Base-by-base conservation (phyloP, 2,797 vertebrate genomes). In the Syngnathus acus region DNA sequence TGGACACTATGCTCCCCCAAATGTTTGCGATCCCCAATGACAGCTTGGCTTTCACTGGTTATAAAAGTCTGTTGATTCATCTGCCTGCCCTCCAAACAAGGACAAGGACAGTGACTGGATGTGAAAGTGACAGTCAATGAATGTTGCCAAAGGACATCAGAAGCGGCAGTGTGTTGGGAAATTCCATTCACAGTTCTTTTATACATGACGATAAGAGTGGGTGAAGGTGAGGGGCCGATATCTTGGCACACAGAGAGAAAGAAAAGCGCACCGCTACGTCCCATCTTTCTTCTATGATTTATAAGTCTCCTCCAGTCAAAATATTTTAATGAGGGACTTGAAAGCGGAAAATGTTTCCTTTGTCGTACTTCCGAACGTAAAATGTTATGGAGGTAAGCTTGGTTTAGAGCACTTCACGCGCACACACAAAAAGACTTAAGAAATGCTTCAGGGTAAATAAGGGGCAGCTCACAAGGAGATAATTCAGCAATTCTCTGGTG, bases 111-210 rank as follows among this genome's bases (percentile, higher is more conserved):
- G 69, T 26, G 21, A 66, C 81, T 87, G 89, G 85, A 89, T 89
- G 83, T 90, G 86, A 89, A 90, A 88, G 69, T 62, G 81, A 82
- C 77, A 78, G 68, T 82, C 83, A 86, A 73, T 39, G 80, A 62
- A 62, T 43, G 60, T 43, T 62, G 40, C 60, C 60, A 62, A 72
- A 77, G 72, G 71, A 75, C 55, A 26, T 72, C 72, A 66, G 57
- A 64, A 72, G 65, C 14, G 65, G 62, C 73, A 9, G 62, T 5
- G 65, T 54, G 73, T 55, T 4, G 75, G 78, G 84, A 73, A 80
- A 79, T 61, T 80, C 85, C 82, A 65, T 62, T 59, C 68, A 66
- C 70, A 64, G 64, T 72, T 47, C 48, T 68, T 79, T 76, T 62
- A 82, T 72, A 78, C 63, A 23, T 55, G 43, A 68, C 38, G 67